A percentile compares a stretch with the other conserved stretches of the same genome.
Conservation (phyloP, 1,140 invertebrate genomes). For the Bicyclus anynana region DNA sequence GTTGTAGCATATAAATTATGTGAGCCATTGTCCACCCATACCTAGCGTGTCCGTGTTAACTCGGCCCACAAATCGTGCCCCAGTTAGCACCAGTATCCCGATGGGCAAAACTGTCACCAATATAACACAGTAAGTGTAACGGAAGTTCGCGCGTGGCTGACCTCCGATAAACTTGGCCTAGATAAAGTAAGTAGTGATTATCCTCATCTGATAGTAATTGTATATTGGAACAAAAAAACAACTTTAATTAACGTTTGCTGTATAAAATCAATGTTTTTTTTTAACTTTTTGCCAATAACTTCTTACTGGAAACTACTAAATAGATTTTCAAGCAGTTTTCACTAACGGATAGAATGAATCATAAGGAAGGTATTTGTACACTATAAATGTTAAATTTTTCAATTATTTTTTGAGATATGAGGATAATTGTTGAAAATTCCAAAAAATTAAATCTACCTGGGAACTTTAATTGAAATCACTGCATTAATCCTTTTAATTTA, state of each 20-base stretch:
- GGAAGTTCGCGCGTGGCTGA: conserved; percentile 52
- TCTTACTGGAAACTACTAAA: too few relatives aligned
- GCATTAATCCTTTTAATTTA: too few relatives aligned
- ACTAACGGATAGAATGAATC: too few relatives aligned
- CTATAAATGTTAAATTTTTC: too few relatives aligned
- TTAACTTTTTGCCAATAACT: too few relatives aligned
- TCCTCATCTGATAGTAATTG: conserved; percentile 1
- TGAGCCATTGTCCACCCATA: conserved; percentile 15
- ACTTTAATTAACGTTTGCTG: not conserved
- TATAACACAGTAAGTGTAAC: conserved; percentile 63
- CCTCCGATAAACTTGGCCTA: conserved; percentile 31
- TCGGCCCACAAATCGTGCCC: conserved; percentile 37
- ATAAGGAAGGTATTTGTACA: too few relatives aligned
- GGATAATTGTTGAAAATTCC: too few relatives aligned
- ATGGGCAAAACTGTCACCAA: conserved; percentile 63
- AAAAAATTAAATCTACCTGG: too few relatives aligned
- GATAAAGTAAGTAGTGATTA: conserved; percentile 3
- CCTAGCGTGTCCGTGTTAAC: conserved; percentile 35
- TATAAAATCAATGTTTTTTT: not conserved
- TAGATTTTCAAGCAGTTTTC: too few relatives aligned
- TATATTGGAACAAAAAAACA: not conserved
- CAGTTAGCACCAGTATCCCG: conserved; percentile 37
- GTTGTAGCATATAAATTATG: not conserved
- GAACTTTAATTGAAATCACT: too few relatives aligned
- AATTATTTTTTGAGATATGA: too few relatives aligned